Evolutionary conservation across 2,797 vertebrate species (phyloP).

Genomic region (Melanotaenia parkinsoni): DNA sequence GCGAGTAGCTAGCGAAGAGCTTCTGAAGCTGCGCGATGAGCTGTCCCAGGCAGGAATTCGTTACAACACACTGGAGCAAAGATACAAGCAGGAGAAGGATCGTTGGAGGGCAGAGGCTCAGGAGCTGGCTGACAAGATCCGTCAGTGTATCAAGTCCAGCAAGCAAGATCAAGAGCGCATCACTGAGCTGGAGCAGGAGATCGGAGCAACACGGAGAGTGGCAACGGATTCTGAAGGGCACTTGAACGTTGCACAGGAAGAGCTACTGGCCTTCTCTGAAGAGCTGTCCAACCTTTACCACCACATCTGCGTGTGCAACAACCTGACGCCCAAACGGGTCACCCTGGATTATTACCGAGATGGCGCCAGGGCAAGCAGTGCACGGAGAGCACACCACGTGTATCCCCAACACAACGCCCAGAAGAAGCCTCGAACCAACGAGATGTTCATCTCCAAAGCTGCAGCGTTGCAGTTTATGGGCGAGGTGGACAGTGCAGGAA

Average conservation of each 20-base stretch:
- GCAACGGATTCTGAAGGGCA: slow-evolving; percentile 85
- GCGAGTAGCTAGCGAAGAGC: slow-evolving; percentile 79
- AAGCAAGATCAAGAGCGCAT: slow-evolving; percentile 85
- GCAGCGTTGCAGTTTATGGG: slow-evolving; percentile 75
- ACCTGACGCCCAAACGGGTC: slow-evolving; percentile 87
- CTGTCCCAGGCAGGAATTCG: slow-evolving; percentile 79
- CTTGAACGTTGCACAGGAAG: slow-evolving; percentile 86
- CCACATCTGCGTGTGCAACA: slow-evolving; percentile 88
- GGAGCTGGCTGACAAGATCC: slow-evolving; percentile 85
- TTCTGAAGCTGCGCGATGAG: slow-evolving; percentile 79
- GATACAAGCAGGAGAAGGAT: slow-evolving; percentile 83
- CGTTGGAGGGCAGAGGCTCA: slow-evolving; percentile 83
- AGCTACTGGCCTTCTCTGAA: slow-evolving; percentile 88
- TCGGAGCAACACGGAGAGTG: slow-evolving; percentile 82
- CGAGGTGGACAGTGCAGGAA: slow-evolving; percentile 75
- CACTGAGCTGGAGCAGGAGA: slow-evolving; percentile 84
- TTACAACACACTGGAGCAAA: slow-evolving; percentile 78
- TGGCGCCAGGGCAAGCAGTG: slow-evolving; percentile 65
- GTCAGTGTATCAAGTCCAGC: slow-evolving; percentile 83
- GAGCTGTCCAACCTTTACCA: slow-evolving; percentile 89
- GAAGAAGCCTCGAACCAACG: slow-evolving; percentile 78
- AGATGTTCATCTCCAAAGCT: slow-evolving; percentile 79
- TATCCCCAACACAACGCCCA: slow-evolving; percentile 64
- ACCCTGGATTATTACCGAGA: slow-evolving; percentile 88
- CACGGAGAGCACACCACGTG: slow-evolving; percentile 63